Percentiles rank a stretch among this genome's conserved stretches.
These are phyloP conservation scores for Pituophis catenifer DNA, from an alignment of 2,113 vertebrate genomes.

Conservation along the genomic window DNA sequence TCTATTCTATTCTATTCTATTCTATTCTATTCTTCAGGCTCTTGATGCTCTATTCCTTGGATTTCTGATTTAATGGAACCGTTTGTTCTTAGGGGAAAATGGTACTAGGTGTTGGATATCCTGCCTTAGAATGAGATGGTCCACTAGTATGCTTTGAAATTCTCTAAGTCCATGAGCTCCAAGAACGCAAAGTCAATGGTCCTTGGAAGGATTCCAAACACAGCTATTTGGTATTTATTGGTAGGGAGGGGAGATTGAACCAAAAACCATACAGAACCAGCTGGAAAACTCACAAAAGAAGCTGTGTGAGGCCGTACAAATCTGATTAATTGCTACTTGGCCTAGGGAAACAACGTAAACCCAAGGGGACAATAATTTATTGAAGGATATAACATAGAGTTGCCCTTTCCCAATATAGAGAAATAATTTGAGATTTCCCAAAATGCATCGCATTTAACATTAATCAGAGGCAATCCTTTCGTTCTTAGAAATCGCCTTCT, in stretches of 20 bases:
- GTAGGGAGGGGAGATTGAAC: constrained; percentile 34
- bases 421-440: constrained; percentile 16
- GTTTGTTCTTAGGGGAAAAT: background rate
- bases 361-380: constrained; percentile 27
- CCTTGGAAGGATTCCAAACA: constrained; percentile 42
- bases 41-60: background rate
- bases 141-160: background rate
- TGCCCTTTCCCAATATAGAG: constrained; percentile 13
- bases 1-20: too few species aligned
- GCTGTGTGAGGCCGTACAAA: constrained; percentile 37
- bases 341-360: constrained; percentile 9
- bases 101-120: background rate
- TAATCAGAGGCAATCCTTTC: constrained; percentile 21
- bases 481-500: constrained; percentile 38
- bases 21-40: background rate
- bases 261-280: constrained; percentile 19
- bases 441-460: constrained; percentile 24
- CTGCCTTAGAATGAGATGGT: background rate
- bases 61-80: background rate
- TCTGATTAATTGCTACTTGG: constrained; percentile 28
- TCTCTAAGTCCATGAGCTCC: constrained; percentile 29
- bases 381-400: constrained; percentile 29
- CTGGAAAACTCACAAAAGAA: constrained; percentile 1
- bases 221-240: constrained; percentile 47
- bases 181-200: constrained; percentile 47